Base-by-base conservation (phyloP, 2,888 invertebrate genomes). In the Andricus quercusramuli region DNA sequence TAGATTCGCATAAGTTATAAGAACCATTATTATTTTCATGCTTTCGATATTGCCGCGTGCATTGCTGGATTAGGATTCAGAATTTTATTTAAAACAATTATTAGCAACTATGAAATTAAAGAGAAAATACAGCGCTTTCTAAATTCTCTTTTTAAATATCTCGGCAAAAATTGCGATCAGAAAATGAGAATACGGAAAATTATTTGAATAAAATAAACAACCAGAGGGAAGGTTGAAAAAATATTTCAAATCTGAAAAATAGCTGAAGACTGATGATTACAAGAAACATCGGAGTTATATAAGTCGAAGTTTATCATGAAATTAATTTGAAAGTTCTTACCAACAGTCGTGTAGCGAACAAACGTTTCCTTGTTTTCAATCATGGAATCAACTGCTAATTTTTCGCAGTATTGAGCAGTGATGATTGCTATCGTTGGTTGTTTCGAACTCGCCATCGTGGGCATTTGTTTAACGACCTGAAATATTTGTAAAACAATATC, bases 351-450 rank as follows among this genome's bases (percentile, higher is more conserved):
- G 92, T 98, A 99, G 85, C 98, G 96, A 78, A 99, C 98, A 93
- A 97, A 99, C 0, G 99, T 99, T 91, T 98, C 98, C 93, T 98
- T 98, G 91, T 99, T 98, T 89, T 99, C 98, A 91, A 99, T 97
- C 97, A 99, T 97, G 22, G 99, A 97, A 93, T 99, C 99, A 0
- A 99, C 98, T 2, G 99, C 99, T 88, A 99, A 94, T 93, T 99
- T 99, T 93, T 99, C 99, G 90, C 98, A 98, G 93, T 98, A 99
- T 89, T 99, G 96, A 0, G 98, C 98, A 0, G 99, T 99, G 82
- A 99, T 97, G 81, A 99, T 97, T n/a, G 99, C 99, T 89, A 99
- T 98, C 29, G 98, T 98, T 0, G 99, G 99, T 91, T 98, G 98
- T 88, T 98, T 97, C 41, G 97, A 95, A 82, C 96, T 96, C 78